Conservation (phyloP, 2,888 invertebrate genomes). For the Acronicta leporina region DNA sequence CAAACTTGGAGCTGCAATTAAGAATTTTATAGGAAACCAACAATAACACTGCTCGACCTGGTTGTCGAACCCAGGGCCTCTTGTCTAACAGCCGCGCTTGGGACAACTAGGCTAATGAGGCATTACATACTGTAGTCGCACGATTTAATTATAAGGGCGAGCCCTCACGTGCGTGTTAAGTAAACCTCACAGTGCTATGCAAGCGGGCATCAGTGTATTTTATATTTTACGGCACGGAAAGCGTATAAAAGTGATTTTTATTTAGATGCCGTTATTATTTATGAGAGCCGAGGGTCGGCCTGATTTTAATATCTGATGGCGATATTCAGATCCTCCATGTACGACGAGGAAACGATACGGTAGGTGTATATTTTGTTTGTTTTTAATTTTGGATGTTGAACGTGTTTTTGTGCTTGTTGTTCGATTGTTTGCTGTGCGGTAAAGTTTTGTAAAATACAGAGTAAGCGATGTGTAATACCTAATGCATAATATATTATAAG, state of each 20-base stretch:
- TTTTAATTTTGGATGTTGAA: constrained; percentile 33
- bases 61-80: too few species aligned
- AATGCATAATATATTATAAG: too few species aligned
- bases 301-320: constrained; percentile 63
- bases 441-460: not conserved
- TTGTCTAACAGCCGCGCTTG: too few species aligned
- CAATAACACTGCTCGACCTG: too few species aligned
- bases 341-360: constrained; percentile 39
- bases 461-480: not conserved
- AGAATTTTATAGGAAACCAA: too few species aligned
- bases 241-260: constrained; percentile 64
- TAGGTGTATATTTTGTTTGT: constrained; percentile 37
- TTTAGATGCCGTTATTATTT: constrained; percentile 67
- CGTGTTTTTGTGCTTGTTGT: constrained; percentile 10
- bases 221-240: constrained; percentile 58
- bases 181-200: constrained; percentile 20
- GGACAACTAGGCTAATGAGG: too few species aligned
- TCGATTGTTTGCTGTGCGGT: not conserved
- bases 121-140: constrained; percentile 8
- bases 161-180: constrained; percentile 22
- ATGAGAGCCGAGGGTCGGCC: constrained; percentile 57
- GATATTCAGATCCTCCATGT: constrained; percentile 51
- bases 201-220: constrained; percentile 48
- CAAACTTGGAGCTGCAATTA: too few species aligned
- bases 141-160: constrained; percentile 31